A percentile compares a stretch with the other conserved stretches of the same genome.
These are phyloP conservation scores for Ptychochromis oligacanthus DNA, from an alignment of 2,113 vertebrate genomes.

Conservation along the genomic window DNA sequence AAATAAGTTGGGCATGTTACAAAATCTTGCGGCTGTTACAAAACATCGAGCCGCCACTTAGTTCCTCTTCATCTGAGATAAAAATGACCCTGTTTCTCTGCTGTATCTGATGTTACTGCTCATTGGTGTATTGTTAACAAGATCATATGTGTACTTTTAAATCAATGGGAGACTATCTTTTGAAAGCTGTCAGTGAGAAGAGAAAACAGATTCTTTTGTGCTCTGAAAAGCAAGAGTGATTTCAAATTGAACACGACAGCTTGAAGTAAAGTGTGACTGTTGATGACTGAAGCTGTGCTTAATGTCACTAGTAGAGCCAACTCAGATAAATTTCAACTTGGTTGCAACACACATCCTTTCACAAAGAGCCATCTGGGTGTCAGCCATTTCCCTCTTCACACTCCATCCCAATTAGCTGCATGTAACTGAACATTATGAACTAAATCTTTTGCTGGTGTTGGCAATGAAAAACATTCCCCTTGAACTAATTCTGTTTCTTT, in stretches of 20 bases:
- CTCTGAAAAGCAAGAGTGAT: not conserved
- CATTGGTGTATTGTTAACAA: fast-evolving
- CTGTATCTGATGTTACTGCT: not conserved
- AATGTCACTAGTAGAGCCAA: not conserved
- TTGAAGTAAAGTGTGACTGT: not conserved
- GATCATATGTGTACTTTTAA: not conserved
- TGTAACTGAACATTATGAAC: not conserved
- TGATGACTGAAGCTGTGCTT: not conserved
- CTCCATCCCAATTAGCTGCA: not conserved
- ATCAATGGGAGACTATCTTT: not conserved
- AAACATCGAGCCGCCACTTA: not conserved
- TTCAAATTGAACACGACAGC: not conserved
- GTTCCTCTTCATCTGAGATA: not conserved
- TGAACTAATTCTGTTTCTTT: not conserved
- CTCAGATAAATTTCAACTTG: not conserved
- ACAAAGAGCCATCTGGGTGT: not conserved
- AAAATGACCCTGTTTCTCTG: not conserved
- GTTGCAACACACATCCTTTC: not conserved
- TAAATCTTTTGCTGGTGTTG: not conserved
- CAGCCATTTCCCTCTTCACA: not conserved
- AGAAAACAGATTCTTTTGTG: not conserved
- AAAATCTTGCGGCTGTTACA: slow-evolving; percentile 3
- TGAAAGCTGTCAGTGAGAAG: not conserved
- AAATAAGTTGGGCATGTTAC: not conserved
- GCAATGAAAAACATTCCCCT: slow-evolving; percentile 9